phyloP scores from a whole-genome alignment of 2,888 invertebrate species.

The Zelleria hepariella region DNA sequence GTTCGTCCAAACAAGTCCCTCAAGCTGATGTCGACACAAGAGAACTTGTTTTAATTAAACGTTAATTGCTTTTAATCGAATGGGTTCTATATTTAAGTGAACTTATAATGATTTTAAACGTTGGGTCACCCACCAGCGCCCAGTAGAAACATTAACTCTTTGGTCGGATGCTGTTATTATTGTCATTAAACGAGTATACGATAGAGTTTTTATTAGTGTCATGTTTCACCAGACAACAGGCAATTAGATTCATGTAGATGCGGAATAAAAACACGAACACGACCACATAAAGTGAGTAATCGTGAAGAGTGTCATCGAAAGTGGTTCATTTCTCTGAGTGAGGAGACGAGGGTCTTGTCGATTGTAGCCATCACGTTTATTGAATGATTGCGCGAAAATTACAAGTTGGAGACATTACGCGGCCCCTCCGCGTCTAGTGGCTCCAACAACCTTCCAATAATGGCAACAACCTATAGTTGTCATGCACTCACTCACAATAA shows the following conservation, averaged over 20 bases:
- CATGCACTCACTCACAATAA: slow-evolving; percentile 36
- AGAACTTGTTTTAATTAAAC: slow-evolving; percentile 57
- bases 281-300: neutral
- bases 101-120: slow-evolving; percentile 47
- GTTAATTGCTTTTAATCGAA: slow-evolving; percentile 69
- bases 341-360: slow-evolving; percentile 58
- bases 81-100: slow-evolving; percentile 69
- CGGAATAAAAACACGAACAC: neutral
- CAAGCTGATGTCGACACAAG: slow-evolving; percentile 28
- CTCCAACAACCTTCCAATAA: slow-evolving; percentile 39
- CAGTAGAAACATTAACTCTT: neutral
- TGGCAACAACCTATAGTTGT: slow-evolving; percentile 20
- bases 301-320: slow-evolving; percentile 19
- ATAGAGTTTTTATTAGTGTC: neutral
- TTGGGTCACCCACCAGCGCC: neutral
- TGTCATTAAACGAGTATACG: neutral
- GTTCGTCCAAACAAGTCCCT: slow-evolving; percentile 3
- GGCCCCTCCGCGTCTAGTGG: slow-evolving; percentile 27
- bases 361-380: slow-evolving; percentile 65
- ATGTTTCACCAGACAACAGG: neutral
- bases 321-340: slow-evolving; percentile 60
- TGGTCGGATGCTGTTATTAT: neutral
- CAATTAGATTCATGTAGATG: neutral
- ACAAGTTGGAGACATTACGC: slow-evolving; percentile 44
- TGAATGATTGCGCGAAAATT: slow-evolving; percentile 71